These are phyloP conservation scores for Yasuhikotakia modesta DNA, from an alignment of 2,797 vertebrate genomes.

Conservation along the genomic window DNA sequence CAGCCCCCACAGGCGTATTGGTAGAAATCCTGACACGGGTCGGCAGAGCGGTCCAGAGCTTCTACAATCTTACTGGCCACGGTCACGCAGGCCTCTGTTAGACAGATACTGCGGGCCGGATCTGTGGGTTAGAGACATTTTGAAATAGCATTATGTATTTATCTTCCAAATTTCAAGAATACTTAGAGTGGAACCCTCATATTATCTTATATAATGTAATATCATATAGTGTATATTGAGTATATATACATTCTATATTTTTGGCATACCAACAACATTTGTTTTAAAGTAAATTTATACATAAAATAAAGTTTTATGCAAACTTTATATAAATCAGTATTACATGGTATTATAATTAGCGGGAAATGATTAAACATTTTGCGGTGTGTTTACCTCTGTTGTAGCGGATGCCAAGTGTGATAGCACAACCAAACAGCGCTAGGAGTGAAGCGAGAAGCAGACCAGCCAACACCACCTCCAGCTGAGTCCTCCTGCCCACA, in stretches of 20 bases:
- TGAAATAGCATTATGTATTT: neutral
- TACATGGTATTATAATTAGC: neutral
- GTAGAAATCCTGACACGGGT: conserved; percentile 97
- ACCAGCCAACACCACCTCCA: conserved; percentile 84
- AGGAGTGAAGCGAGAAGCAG: conserved; percentile 79
- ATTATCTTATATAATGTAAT: too few species aligned
- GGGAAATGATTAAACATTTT: neutral
- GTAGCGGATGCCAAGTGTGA: conserved; percentile 84
- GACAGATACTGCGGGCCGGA: conserved; percentile 83
- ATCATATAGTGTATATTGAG: too few species aligned
- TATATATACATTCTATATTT: neutral
- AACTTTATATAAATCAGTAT: too few species aligned
- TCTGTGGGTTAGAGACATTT: conserved; percentile 67
- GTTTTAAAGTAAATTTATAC: too few species aligned
- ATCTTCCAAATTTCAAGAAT: neutral
- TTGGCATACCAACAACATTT: too few species aligned
- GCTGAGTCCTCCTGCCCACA: conserved; percentile 79
- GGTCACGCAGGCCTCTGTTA: conserved; percentile 88
- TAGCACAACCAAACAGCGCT: conserved; percentile 80
- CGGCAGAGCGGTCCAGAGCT: conserved; percentile 83
- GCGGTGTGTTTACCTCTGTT: conserved; percentile 78
- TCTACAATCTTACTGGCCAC: conserved; percentile 94
- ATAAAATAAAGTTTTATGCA: too few species aligned
- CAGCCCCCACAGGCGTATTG: conserved; percentile 95
- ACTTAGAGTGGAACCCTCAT: neutral